Evolutionary conservation across 2,797 vertebrate species (phyloP).

Genomic region (Spinus olivaceus): DNA sequence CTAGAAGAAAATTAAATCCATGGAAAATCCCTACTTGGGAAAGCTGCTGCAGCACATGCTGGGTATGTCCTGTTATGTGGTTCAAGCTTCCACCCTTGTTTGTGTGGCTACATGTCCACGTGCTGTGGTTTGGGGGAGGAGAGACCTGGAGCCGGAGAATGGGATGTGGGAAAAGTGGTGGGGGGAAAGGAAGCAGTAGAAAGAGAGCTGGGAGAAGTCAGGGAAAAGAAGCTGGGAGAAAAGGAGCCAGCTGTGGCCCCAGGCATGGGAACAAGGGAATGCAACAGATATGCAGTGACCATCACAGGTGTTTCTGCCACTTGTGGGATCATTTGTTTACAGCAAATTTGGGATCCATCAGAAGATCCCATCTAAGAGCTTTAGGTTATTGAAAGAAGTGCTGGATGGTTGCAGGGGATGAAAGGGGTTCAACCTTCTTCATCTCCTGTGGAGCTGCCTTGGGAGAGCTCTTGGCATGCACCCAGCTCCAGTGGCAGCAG

Average conservation of each 20-base stretch:
- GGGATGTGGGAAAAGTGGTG: background rate
- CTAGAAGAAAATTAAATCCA: background rate
- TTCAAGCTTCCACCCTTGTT: background rate
- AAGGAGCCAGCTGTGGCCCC: background rate
- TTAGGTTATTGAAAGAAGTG: background rate
- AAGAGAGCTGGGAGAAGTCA: background rate
- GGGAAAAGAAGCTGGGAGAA: background rate
- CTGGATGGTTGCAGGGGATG: background rate
- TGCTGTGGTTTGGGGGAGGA: accelerated
- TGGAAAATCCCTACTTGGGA: background rate
- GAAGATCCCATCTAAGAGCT: background rate
- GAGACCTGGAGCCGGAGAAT: background rate
- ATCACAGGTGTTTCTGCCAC: accelerated
- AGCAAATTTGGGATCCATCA: background rate
- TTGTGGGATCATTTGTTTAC: background rate
- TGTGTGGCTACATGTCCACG: accelerated
- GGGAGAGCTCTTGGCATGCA: background rate
- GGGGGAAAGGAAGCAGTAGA: background rate
- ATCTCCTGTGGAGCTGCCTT: background rate
- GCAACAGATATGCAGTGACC: background rate
- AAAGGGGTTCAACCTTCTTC: background rate
- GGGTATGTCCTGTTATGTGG: background rate
- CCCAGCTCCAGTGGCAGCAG: background rate
- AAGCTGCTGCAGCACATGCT: background rate
- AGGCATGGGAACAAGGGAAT: background rate